Conservation (phyloP, 2,888 invertebrate genomes). For the Xylocampa areola region DNA sequence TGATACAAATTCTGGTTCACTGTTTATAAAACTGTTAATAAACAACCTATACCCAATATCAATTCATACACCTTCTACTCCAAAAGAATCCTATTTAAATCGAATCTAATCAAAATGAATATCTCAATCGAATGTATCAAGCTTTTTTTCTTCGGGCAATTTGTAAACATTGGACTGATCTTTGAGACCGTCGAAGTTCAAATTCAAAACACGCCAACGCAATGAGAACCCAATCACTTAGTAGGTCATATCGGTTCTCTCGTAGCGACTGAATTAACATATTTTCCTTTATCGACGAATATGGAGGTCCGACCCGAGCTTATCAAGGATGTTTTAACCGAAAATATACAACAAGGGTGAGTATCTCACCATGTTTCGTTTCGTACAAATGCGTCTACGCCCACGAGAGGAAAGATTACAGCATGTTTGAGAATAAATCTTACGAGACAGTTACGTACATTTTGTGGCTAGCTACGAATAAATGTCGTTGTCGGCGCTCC, state of each 20-base stretch:
- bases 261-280: conserved; percentile 85
- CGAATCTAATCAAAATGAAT: conserved; percentile 70
- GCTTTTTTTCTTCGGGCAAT: conserved; percentile 77
- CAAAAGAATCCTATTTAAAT: conserved; percentile 68
- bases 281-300: conserved; percentile 87
- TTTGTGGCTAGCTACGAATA: conserved; percentile 83
- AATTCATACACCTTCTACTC: conserved; percentile 43
- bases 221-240: conserved; percentile 88
- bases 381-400: conserved; percentile 85
- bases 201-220: conserved; percentile 85
- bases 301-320: conserved; percentile 81
- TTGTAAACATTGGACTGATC: conserved; percentile 85
- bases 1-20: conserved; percentile 59
- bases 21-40: conserved; percentile 55
- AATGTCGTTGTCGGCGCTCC: conserved; percentile 75
- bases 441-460: conserved; percentile 82
- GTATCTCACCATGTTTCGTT: conserved; percentile 70
- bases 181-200: conserved; percentile 73
- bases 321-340: conserved; percentile 84
- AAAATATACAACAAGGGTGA: conserved; percentile 83
- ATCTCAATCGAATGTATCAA: conserved; percentile 73
- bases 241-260: conserved; percentile 86
- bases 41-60: conserved; percentile 50
- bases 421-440: conserved; percentile 86
- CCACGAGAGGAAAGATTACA: conserved; percentile 85